Percentiles rank a stretch among this genome's conserved stretches.
phyloP scores from a whole-genome alignment of 2,888 invertebrate genomes.

The Caenorhabditis becei region DNA sequence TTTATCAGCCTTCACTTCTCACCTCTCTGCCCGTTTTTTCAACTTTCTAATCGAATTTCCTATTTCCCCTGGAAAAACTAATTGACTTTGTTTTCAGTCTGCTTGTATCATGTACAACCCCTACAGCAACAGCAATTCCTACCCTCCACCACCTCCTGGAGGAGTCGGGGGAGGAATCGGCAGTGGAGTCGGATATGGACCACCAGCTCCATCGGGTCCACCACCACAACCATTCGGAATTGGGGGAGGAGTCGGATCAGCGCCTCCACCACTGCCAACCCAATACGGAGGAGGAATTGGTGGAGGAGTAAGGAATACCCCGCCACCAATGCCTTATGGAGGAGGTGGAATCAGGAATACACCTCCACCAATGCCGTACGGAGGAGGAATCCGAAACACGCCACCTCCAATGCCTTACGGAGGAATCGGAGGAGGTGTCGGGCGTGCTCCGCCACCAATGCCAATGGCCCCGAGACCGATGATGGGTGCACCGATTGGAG shows the following conservation, averaged over 20 bases:
- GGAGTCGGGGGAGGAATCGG: background rate
- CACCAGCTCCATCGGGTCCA: background rate
- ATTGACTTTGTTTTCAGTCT: too few species aligned
- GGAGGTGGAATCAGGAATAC: background rate
- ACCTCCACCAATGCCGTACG: background rate
- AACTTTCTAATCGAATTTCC: background rate
- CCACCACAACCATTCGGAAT: background rate
- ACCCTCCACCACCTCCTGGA: background rate
- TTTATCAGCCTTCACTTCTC: background rate
- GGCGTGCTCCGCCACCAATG: background rate
- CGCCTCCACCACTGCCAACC: background rate
- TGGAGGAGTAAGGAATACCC: too few species aligned
- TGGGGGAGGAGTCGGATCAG: background rate
- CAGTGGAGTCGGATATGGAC: background rate
- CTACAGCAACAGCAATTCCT: background rate
- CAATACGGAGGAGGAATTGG: background rate
- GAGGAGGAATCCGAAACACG: background rate
- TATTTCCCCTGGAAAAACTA: background rate
- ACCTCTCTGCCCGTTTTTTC: background rate
- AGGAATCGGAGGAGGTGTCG: background rate
- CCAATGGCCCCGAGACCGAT: slow-evolving; percentile 1
- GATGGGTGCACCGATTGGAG: background rate
- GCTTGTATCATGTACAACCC: background rate
- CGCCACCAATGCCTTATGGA: background rate
- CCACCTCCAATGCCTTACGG: slow-evolving; percentile 1